These are phyloP conservation scores for Manis javanica DNA, from an alignment of 2,797 vertebrate genomes.

Conservation along the genomic window DNA sequence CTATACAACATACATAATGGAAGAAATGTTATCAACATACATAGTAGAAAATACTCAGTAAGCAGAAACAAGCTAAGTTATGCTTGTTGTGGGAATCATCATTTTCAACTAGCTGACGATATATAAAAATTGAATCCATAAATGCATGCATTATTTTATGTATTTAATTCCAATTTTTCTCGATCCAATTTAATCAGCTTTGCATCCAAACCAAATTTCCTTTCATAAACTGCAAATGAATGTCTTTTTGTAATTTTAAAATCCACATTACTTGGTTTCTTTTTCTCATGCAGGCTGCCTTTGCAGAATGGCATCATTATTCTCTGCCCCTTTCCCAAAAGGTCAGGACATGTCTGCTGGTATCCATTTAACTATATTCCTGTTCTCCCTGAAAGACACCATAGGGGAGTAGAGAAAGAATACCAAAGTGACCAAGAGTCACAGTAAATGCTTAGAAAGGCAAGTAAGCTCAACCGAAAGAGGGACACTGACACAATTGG, in stretches of 20 bases:
- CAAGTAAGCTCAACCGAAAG: not conserved
- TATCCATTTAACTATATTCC: slow-evolving; percentile 46
- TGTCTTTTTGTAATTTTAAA: slow-evolving; percentile 77
- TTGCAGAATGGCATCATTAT: slow-evolving; percentile 61
- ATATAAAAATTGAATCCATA: slow-evolving; percentile 75
- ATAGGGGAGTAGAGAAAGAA: slow-evolving; percentile 38
- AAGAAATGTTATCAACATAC: slow-evolving; percentile 48
- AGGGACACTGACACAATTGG: slow-evolving; percentile 48
- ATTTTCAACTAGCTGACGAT: slow-evolving; percentile 66
- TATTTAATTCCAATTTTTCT: slow-evolving; percentile 84
- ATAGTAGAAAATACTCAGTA: slow-evolving; percentile 35
- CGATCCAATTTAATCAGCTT: slow-evolving; percentile 85
- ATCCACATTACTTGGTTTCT: slow-evolving; percentile 47
- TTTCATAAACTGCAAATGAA: slow-evolving; percentile 84
- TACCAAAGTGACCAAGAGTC: not conserved
- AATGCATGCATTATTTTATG: slow-evolving; percentile 80
- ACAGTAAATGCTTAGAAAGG: not conserved
- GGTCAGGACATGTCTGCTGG: slow-evolving; percentile 62
- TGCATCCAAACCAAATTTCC: slow-evolving; percentile 79
- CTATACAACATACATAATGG: slow-evolving; percentile 64
- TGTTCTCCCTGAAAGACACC: slow-evolving; percentile 61
- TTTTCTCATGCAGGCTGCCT: slow-evolving; percentile 75
- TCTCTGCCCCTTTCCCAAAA: slow-evolving; percentile 65
- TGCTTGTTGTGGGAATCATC: slow-evolving; percentile 68
- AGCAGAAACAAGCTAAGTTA: slow-evolving; percentile 77